phyloP scores from a whole-genome alignment of 30 jellyfish, hydroid and myxozoan species.

The Turritopsis dohrnii region DNA sequence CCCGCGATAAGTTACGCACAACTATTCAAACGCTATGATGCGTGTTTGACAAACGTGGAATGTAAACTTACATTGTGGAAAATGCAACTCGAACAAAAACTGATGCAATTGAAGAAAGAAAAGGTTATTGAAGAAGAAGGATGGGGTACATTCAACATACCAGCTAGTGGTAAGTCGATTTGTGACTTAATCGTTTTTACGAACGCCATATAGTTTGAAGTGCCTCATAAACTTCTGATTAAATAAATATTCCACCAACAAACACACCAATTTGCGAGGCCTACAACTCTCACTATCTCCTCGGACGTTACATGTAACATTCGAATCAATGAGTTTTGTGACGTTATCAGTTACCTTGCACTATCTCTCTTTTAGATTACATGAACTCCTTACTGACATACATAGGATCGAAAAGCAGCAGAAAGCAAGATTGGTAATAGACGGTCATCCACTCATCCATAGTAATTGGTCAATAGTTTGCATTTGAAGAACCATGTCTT shows the following conservation, averaged over 20 bases:
- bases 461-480: too few species aligned
- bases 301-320: too few species aligned
- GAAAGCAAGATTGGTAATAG: neutral
- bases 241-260: too few species aligned
- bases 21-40: neutral
- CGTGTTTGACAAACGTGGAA: neutral
- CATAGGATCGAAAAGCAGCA: neutral
- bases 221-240: too few species aligned
- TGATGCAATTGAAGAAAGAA: neutral
- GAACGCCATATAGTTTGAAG: too few species aligned
- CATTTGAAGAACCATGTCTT: too few species aligned
- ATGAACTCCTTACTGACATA: neutral
- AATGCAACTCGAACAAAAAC: slow-evolving; percentile 1
- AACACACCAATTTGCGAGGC: too few species aligned
- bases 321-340: too few species aligned
- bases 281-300: too few species aligned
- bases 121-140: neutral
- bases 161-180: slow-evolving; percentile 4
- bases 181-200: too few species aligned
- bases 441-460: too few species aligned
- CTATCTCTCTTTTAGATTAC: neutral
- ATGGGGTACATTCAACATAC: slow-evolving; percentile 17
- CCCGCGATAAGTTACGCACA: neutral
- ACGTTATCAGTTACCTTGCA: neutral
- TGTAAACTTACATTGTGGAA: slow-evolving; percentile 13